phyloP scores from a whole-genome alignment of 2,797 vertebrate species.

The Micrastur ruficollis region DNA sequence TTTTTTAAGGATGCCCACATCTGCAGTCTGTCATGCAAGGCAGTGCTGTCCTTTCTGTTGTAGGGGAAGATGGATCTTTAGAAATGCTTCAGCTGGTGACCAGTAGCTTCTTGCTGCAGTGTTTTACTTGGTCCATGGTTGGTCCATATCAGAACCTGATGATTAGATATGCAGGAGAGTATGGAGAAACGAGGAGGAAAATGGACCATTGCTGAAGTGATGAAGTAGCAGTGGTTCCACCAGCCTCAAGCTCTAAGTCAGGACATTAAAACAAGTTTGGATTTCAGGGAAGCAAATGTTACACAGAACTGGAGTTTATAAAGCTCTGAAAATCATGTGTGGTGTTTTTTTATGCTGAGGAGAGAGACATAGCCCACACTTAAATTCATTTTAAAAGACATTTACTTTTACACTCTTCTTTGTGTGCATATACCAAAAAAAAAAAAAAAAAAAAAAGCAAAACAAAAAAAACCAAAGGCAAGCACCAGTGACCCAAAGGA shows the following conservation, averaged over 20 bases:
- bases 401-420: not conserved
- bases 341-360: not conserved
- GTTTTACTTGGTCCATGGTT: not conserved
- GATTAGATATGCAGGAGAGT: not conserved
- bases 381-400: not conserved
- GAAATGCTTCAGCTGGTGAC: not conserved
- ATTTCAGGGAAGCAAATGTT: not conserved
- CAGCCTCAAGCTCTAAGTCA: not conserved
- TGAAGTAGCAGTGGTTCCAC: not conserved
- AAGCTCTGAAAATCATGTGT: not conserved
- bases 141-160: not conserved
- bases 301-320: not conserved
- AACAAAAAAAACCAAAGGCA: not conserved
- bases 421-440: not conserved
- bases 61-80: not conserved
- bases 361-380: not conserved
- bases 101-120: not conserved
- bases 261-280: not conserved
- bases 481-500: not conserved
- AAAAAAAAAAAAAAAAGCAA: not conserved
- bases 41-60: not conserved
- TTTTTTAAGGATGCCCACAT: not conserved
- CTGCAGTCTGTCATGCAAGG: not conserved
- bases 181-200: not conserved
- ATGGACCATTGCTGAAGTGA: rapidly evolving